Base-by-base conservation (phyloP, 2,113 vertebrate genomes). In the Chloropsis cyanopogon region DNA sequence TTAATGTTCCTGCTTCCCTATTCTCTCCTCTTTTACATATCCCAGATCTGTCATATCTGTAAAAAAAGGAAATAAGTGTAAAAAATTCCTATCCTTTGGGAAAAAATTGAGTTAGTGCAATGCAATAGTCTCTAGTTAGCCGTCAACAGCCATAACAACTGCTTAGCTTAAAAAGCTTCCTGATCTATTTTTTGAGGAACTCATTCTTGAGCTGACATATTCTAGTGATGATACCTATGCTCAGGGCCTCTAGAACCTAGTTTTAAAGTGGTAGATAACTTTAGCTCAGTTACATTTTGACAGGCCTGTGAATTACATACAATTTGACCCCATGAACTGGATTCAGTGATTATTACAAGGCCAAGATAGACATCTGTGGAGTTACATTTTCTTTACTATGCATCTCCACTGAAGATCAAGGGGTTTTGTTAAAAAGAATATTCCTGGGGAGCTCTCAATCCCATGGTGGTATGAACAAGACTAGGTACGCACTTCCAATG, bases 21-120 rank as follows among this genome's bases (percentile, higher is more conserved):
- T 56, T 91, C 65, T 78, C 68, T 81, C 92, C 88, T 89, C 41
- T 20, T 93, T 87, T 85, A 93, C 73, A 61, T 85, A 95, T 89
- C 73, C 89, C 70, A 85, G 73, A 88, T 72, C 53, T 89, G 85
- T 92, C 82, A 80, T 46, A 76, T 41, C 54, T 56, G 41, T 52
- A 77, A 81, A 89, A 37, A 86, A 70, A 59, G 41, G 77, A 94
- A 94, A 41, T 72, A 93, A 88, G 57, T 0, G 0, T 82, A 65
- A 87, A 92, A 77, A 79, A 50, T 65, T 79, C 77, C 81, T 64
- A 16, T 61, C 89, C 52, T 92, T 82, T 46, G 81, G 73, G 86
- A 46, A 89, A 85, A 84, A 93, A 79, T 7, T 61, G 53, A 94
- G 70, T 87, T 97, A 92, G 44, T 2, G 5, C 76, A 92, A 82